Conservation (phyloP, 2,888 invertebrate species). For the Noctua fimbriata region DNA sequence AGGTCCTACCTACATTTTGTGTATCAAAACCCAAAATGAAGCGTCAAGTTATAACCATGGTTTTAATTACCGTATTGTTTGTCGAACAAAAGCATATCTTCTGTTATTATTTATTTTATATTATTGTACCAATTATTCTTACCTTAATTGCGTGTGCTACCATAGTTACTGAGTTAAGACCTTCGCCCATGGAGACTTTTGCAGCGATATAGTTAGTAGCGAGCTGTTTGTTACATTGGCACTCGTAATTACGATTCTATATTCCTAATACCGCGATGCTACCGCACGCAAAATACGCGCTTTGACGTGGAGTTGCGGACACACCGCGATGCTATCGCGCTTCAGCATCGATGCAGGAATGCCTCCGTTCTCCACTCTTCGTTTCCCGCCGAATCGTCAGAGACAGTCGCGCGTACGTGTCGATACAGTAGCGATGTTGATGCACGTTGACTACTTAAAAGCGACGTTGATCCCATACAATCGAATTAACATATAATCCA, state of each 20-base stretch:
- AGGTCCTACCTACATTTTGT: background rate
- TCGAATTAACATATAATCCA: no score
- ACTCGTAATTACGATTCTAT: background rate
- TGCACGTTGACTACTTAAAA: background rate
- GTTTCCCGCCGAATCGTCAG: no score
- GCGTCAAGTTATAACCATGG: background rate
- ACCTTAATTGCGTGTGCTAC: background rate
- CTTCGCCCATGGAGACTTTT: background rate
- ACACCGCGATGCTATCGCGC: background rate
- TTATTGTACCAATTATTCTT: background rate
- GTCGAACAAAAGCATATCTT: background rate
- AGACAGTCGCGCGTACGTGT: background rate
- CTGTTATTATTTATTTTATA: constrained; percentile 14
- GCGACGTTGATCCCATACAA: background rate
- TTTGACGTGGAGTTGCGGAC: no score
- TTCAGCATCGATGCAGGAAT: background rate
- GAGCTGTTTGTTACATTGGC: background rate
- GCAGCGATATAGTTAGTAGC: no score
- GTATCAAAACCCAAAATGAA: background rate
- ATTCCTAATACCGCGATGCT: background rate
- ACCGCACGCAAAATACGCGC: no score
- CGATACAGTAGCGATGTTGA: background rate
- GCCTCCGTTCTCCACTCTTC: background rate
- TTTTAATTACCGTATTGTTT: constrained; percentile 17
- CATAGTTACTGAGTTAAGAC: background rate